phyloP scores from a whole-genome alignment of 2,888 invertebrate species.

The Koerneria pararmatus region DNA sequence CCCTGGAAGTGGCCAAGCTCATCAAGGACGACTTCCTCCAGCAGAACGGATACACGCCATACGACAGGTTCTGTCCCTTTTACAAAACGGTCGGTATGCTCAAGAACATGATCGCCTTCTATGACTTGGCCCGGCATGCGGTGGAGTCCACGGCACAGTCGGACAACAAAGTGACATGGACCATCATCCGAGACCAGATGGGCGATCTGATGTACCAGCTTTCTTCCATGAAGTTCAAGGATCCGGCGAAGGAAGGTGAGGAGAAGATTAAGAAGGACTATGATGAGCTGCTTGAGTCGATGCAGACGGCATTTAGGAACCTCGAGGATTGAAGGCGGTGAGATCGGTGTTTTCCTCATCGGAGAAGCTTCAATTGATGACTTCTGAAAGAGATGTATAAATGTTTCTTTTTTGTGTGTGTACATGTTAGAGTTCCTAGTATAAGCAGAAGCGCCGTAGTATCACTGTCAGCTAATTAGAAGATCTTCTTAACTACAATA shows the following conservation, averaged over 20 bases:
- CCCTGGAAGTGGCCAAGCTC: constrained; percentile 82
- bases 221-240: constrained; percentile 99
- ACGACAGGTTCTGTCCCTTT: constrained; percentile 81
- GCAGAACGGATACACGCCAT: constrained; percentile 82
- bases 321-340: constrained; percentile 73
- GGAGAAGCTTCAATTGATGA: neutral
- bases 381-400: too few relatives aligned
- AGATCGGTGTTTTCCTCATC: neutral
- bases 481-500: too few relatives aligned
- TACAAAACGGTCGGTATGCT: constrained; percentile 99
- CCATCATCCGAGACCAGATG: constrained; percentile 92
- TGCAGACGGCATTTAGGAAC: constrained; percentile 94
- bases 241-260: constrained; percentile 88
- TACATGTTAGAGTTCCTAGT: too few relatives aligned
- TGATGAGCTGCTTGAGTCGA: constrained; percentile 91
- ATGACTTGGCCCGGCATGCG: constrained; percentile 93
- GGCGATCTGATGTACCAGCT: constrained; percentile 89
- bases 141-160: constrained; percentile 96
- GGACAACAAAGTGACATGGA: constrained; percentile 84
- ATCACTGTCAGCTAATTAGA: too few relatives aligned
- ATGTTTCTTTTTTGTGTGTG: too few relatives aligned
- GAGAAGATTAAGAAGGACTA: constrained; percentile 91
- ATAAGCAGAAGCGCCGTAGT: too few relatives aligned
- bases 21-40: constrained; percentile 93
- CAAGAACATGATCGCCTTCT: constrained; percentile 92